These are phyloP conservation scores for Enteromius mattozi DNA, from an alignment of 2,797 vertebrate species.

Conservation along the genomic window DNA sequence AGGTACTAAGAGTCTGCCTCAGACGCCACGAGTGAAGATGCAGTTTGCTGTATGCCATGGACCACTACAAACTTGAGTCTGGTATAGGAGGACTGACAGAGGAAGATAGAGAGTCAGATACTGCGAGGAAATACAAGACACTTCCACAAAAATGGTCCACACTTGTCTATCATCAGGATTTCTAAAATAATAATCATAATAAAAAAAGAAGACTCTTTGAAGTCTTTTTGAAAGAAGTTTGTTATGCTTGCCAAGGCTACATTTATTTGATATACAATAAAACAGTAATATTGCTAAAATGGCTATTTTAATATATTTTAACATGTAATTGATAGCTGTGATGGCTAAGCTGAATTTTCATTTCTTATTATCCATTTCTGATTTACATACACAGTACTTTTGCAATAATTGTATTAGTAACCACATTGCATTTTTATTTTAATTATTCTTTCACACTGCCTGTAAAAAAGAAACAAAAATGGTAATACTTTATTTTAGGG, in stretches of 20 bases:
- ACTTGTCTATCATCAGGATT: background rate
- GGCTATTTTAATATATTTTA: background rate
- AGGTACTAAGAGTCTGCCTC: conserved; percentile 18
- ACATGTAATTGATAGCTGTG: background rate
- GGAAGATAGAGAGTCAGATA: background rate
- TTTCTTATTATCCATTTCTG: too few relatives aligned
- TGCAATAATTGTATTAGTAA: too few relatives aligned
- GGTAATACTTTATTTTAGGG: too few relatives aligned
- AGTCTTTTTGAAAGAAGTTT: background rate
- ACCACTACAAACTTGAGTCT: background rate
- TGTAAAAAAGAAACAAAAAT: background rate
- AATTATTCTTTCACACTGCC: background rate
- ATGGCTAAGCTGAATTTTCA: background rate
- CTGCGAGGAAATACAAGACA: background rate
- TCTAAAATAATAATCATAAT: background rate
- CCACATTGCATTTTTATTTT: background rate
- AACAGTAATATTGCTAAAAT: background rate
- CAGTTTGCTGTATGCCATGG: background rate
- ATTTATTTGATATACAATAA: background rate
- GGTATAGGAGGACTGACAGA: background rate
- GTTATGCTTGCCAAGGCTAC: background rate
- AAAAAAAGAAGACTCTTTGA: too few relatives aligned
- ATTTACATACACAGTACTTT: background rate
- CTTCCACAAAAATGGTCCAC: background rate
- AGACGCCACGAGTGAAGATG: background rate